Evolutionary conservation across 2,113 vertebrate genomes (phyloP).

Genomic region (Neolamprologus fasciatus): DNA sequence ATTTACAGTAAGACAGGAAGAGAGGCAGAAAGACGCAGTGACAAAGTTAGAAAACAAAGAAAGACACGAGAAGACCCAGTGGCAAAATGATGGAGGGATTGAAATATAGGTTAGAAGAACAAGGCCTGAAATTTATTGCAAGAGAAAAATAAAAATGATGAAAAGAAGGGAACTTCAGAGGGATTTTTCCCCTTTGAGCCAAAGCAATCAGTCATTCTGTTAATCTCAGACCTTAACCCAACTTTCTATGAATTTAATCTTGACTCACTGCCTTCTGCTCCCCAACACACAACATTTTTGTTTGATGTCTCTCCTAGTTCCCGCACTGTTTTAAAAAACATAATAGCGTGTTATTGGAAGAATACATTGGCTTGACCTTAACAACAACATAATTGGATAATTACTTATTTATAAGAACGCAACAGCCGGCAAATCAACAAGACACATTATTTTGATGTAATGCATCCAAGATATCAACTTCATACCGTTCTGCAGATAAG

Average conservation of each 20-base stretch:
- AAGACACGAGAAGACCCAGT: background rate
- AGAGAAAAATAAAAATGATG: conserved; percentile 41
- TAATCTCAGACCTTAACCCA: conserved; percentile 46
- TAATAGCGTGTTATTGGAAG: background rate
- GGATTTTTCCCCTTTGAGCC: background rate
- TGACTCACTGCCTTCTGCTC: background rate
- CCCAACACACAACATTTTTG: background rate
- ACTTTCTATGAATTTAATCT: conserved; percentile 27
- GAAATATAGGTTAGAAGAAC: conserved; percentile 18
- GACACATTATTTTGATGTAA: background rate
- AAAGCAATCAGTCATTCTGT: conserved; percentile 58
- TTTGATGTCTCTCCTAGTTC: background rate
- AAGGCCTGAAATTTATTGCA: conserved; percentile 15
- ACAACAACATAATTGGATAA: background rate
- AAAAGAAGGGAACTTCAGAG: conserved; percentile 49
- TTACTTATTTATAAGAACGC: background rate
- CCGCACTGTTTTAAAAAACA: background rate
- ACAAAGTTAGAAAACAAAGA: conserved; percentile 1
- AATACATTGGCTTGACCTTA: background rate
- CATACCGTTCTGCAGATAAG: background rate
- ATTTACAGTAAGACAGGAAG: background rate
- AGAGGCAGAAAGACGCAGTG: background rate
- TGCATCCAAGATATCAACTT: background rate
- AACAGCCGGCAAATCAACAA: background rate
- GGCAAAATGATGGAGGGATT: conserved; percentile 22